Evolutionary conservation across 2,797 vertebrate species (phyloP), one percentile per base, ranked within the genome.

Genomic region (Ambastaia sidthimunki): DNA sequence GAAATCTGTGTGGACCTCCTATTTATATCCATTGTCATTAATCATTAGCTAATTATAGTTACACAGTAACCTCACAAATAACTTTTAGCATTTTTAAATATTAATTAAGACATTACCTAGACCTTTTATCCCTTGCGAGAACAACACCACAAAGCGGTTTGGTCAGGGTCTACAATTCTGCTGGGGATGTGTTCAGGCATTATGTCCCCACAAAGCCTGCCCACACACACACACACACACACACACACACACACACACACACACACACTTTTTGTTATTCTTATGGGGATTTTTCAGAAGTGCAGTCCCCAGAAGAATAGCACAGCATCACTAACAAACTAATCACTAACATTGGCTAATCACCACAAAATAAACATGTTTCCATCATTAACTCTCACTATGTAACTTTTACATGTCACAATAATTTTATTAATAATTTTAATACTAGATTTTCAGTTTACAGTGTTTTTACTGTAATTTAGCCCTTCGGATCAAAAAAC

Each of bases 91-190:
- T 65, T 63, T 60, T 13, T 5, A 63, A 63, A 63, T 19, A n/a
- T 54, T 34, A 68, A 76, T 44, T 68, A 69, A 41, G 50, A 44
- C 21, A 41, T 76, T 3, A 68, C 47, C 68, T 76, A 50, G 11
- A 47, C 41, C 4, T 28, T 23, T 28, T 59, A 25, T 60, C 1
- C 4, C 15, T 47, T 21, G 5, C 2, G 11, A 37, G 37, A 18
- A 41, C 4, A 13, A 10, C 55, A 28, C 21, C 37, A 19, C 16
- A 31, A 19, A 10, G 16, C 63, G 25, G 41, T 34, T 74, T 52
- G 23, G 44, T 63, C 41, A 74, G 21, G 12, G 60, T 62, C 7
- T 48, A 23, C 59, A 34, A 5, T 66, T 11, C 62, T 76, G 54
- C 15, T 21, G 48, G 9, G 62, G 11, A 73, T 67, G 6, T 25